Evolutionary conservation across 2,888 invertebrate genomes (phyloP).

Genomic region (Furcula furcula): DNA sequence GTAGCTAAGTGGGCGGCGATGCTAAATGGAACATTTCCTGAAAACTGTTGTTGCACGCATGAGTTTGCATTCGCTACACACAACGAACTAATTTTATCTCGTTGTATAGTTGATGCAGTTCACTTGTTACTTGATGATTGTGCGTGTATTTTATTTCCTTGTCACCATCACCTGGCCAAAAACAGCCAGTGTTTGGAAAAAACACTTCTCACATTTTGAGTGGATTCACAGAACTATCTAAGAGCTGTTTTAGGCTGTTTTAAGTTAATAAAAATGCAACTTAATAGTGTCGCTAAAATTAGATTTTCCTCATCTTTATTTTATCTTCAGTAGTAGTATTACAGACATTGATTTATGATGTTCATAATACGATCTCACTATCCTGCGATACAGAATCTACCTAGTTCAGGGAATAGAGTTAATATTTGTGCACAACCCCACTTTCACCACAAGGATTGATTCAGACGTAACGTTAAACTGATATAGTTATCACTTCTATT

Average conservation of each 20-base stretch:
- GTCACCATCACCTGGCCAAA: conserved; percentile 2
- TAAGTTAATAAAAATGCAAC: too few relatives aligned
- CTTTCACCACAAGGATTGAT: too few relatives aligned
- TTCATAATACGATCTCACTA: too few relatives aligned
- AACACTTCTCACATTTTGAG: background rate
- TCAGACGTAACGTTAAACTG: too few relatives aligned
- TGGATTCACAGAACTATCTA: background rate
- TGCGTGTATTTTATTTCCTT: conserved; percentile 13
- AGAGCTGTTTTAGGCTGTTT: conserved; percentile 2
- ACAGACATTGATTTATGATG: too few relatives aligned
- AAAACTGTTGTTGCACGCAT: conserved; percentile 54
- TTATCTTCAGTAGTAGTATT: too few relatives aligned
- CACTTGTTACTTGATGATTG: conserved; percentile 29
- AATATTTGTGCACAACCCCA: too few relatives aligned
- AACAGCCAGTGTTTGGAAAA: background rate
- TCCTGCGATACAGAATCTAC: too few relatives aligned
- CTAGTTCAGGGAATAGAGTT: too few relatives aligned
- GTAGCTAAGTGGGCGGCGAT: conserved; percentile 36
- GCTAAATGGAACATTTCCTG: conserved; percentile 61
- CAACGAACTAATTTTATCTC: conserved; percentile 58
- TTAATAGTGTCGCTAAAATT: too few relatives aligned
- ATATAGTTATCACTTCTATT: too few relatives aligned
- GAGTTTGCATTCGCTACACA: conserved; percentile 55
- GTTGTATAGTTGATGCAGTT: conserved; percentile 38
- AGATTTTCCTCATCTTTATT: too few relatives aligned